Conservation (phyloP, 2,888 invertebrate genomes). For the Gryllus longicercus region DNA sequence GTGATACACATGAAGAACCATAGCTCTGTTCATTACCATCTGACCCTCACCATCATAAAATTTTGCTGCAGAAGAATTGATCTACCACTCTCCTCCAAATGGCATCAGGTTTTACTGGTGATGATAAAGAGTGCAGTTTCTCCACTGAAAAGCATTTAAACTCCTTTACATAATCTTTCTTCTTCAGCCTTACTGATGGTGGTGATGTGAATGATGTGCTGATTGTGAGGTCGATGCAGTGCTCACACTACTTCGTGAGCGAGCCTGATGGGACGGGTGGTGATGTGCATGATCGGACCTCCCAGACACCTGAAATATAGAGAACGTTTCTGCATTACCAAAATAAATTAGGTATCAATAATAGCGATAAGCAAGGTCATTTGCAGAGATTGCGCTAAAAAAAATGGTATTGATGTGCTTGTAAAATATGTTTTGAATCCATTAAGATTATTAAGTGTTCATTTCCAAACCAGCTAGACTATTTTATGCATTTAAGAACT, state of each 20-base stretch:
- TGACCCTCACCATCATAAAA: neutral
- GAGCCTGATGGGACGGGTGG: conserved; percentile 5
- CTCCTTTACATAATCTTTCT: too few relatives aligned
- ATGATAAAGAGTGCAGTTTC: too few relatives aligned
- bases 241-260: neutral
- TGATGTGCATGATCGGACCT: neutral
- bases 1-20: neutral
- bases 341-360: too few relatives aligned
- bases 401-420: too few relatives aligned
- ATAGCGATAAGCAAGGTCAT: too few relatives aligned
- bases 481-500: too few relatives aligned
- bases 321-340: too few relatives aligned
- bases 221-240: neutral
- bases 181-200: neutral
- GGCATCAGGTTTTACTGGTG: neutral
- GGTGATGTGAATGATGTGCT: neutral
- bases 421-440: too few relatives aligned
- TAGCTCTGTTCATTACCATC: neutral
- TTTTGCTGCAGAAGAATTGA: neutral
- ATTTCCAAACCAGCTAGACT: too few relatives aligned
- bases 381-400: too few relatives aligned
- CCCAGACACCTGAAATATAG: neutral
- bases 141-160: too few relatives aligned
- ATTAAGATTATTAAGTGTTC: too few relatives aligned
- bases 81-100: neutral